phyloP scores from a whole-genome alignment of 92 coral and sea anemone genomes.

The Meandrina meandrites region DNA sequence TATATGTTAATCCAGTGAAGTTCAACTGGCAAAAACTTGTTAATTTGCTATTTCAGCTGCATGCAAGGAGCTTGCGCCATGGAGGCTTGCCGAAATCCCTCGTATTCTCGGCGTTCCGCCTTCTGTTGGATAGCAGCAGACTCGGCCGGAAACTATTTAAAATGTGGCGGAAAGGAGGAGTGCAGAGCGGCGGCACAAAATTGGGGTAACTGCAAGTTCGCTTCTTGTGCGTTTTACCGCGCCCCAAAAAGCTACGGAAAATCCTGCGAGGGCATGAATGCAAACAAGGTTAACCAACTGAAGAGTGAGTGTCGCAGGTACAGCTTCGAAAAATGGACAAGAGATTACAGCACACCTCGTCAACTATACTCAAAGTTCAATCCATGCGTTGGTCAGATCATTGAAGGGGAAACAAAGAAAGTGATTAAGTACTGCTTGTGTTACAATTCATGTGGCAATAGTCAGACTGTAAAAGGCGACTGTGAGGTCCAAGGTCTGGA shows the following conservation, averaged over 20 bases:
- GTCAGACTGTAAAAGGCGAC: neutral
- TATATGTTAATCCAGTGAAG: no score
- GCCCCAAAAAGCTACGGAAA: slow-evolving; percentile 33
- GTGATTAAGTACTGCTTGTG: slow-evolving; percentile 34
- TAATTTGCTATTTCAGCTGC: neutral
- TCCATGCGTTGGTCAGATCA: slow-evolving; percentile 51
- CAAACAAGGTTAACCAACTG: slow-evolving; percentile 20
- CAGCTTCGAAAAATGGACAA: slow-evolving; percentile 46
- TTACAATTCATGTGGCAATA: slow-evolving; percentile 19
- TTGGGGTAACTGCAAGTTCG: slow-evolving; percentile 50
- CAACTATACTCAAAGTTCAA: slow-evolving; percentile 32
- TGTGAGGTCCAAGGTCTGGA: slow-evolving; percentile 19
- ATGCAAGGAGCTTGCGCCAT: slow-evolving; percentile 42
- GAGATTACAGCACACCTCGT: slow-evolving; percentile 32
- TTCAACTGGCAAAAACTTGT: slow-evolving; percentile 13
- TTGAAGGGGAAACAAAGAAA: slow-evolving; percentile 32
- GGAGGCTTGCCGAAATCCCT: slow-evolving; percentile 17
- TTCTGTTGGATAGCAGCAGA: slow-evolving; percentile 48
- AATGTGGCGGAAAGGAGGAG: slow-evolving; percentile 35
- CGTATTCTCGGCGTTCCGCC: slow-evolving; percentile 12
- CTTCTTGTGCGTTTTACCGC: slow-evolving; percentile 33
- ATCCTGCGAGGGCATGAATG: slow-evolving; percentile 43
- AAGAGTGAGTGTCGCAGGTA: slow-evolving; percentile 27
- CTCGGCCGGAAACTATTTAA: neutral
- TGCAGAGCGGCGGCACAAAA: slow-evolving; percentile 36